A percentile compares a stretch with the other conserved stretches of the same genome.
Conservation (phyloP, 2,113 vertebrate species). For the Dipodomys spectabilis region DNA sequence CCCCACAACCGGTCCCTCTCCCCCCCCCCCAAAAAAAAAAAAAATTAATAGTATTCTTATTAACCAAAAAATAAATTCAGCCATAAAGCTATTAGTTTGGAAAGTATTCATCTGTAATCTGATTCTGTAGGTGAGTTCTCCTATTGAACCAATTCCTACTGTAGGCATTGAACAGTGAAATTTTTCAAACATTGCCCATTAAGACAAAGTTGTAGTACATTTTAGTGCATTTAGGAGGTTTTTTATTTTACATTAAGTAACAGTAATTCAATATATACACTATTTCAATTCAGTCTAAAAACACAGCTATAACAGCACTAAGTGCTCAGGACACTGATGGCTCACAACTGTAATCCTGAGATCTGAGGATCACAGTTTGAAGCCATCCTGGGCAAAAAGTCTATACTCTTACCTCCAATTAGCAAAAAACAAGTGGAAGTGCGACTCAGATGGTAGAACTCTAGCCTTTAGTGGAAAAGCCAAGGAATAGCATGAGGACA, state of each 20-base stretch:
- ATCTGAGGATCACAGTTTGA: too few species aligned
- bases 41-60: constrained; percentile 20
- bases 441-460: too few species aligned
- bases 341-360: too few species aligned
- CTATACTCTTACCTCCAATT: too few species aligned
- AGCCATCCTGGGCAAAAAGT: too few species aligned
- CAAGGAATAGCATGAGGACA: too few species aligned
- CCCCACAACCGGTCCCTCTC: too few species aligned
- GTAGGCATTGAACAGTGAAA: neutral
- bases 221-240: constrained; percentile 10
- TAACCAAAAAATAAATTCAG: neutral
- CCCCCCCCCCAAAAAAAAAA: neutral
- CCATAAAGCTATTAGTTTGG: constrained; percentile 12
- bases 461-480: too few species aligned
- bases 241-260: constrained; percentile 44
- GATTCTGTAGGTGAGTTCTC: constrained; percentile 30
- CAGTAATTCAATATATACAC: neutral
- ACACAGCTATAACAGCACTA: neutral
- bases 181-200: constrained; percentile 34
- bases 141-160: neutral
- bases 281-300: neutral
- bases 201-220: neutral
- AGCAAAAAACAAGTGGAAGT: too few species aligned
- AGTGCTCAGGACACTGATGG: too few species aligned
- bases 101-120: constrained; percentile 9